Conservation (phyloP, 1,140 invertebrate genomes). For the Gryllus bimaculatus region DNA sequence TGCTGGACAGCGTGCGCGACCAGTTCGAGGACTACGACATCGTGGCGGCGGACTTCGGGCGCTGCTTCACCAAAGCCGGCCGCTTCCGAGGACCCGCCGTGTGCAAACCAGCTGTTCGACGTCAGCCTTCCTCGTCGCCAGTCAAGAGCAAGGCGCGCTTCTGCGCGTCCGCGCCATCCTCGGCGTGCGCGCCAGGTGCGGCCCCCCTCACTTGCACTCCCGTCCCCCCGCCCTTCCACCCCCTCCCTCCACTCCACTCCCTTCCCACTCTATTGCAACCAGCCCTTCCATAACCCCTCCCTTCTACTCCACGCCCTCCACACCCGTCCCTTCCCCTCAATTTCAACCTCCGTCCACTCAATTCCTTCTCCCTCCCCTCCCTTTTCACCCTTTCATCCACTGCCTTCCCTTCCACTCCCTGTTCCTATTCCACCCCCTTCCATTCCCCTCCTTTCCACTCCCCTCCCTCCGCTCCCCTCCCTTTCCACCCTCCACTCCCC, state of each 20-base stretch:
- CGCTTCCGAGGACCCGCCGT: conserved; percentile 53
- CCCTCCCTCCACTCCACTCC: not conserved
- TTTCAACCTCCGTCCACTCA: no score
- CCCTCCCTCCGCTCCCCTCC: no score
- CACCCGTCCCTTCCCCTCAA: no score
- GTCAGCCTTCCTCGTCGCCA: conserved; percentile 84
- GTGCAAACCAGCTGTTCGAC: conserved; percentile 76
- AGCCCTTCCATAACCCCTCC: no score
- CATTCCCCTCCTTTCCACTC: no score
- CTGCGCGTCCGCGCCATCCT: conserved; percentile 81
- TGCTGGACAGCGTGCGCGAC: conserved; percentile 83
- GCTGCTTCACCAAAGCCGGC: conserved; percentile 67
- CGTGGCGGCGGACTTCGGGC: conserved; percentile 83
- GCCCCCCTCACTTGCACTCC: not conserved
- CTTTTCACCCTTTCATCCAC: no score
- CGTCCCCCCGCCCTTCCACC: not conserved
- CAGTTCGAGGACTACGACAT: conserved; percentile 91
- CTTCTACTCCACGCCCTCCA: no score
- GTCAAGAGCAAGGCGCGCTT: conserved; percentile 80
- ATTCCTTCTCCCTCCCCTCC: no score
- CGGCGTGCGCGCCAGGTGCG: conserved; percentile 75
- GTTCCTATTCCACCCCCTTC: no score
- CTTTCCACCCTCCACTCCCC: no score
- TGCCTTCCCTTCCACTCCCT: no score
- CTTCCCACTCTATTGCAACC: no score